Evolutionary conservation across 2,113 vertebrate genomes (phyloP), one percentile per base, ranked within the genome.

Genomic region (Pterophyllum scalare): DNA sequence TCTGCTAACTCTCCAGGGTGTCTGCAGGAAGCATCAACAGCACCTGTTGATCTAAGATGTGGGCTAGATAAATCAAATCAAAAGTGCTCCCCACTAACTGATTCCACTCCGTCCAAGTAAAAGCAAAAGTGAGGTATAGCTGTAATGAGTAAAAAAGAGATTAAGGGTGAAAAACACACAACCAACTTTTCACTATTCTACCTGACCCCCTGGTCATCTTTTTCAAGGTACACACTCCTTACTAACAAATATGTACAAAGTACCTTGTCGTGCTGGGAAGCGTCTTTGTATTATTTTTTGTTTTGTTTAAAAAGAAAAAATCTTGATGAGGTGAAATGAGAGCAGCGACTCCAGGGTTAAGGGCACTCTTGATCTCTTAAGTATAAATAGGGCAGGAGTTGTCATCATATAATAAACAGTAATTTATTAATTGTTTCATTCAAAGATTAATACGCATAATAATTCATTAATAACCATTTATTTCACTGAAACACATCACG

Each of bases 1-100:
- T 95, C 91, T 91, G 84, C 33, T 7, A 83, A 81, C 85, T 70
- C 92, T 90, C 81, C 40, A 26, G 82, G 4, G 87, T 79, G 83
- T 85, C 92, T 87, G 91, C 52, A 54, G 89, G 83, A 89, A 87
- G 87, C 82, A 91, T 93, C 92, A 80, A 76, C 54, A 52, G 65
- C 54, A 46, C 61, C 77, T 94, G 94, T 95, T 94, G 92, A 94
- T 92, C 92, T 93, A 91, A 94, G 93, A 94, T 93, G 87, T 75
- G 43, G 14, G 38, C 12, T 9, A 90, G 91, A 94, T 93, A 93
- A 94, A 87, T 86, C 67, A 75, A 57, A 83, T 70, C 54, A 57
- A 54, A 60, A 35, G 56, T 6, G 14, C 35, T 70, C 22, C 74
- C 61, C 75, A 38, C 81, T 59, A 26, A 75, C 74, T 26, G 19